Conservation (phyloP, 2,797 vertebrate species). For the Vireo griseus region DNA sequence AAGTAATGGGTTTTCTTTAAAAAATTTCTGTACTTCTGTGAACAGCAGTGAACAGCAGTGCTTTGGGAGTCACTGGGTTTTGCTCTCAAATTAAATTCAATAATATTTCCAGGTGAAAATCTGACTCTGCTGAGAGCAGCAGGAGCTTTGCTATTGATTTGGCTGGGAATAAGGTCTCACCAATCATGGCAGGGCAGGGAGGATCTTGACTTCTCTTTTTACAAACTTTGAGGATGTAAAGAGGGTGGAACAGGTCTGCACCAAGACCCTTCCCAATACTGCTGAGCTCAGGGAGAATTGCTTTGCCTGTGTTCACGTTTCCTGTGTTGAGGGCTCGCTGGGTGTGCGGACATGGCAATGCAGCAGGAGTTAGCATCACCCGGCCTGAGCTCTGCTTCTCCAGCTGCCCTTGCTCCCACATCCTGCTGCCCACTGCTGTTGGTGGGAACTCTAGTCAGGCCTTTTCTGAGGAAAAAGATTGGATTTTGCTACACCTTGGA, state of each 20-base stretch:
- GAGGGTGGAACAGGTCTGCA: neutral
- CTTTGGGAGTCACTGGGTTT: fast-evolving
- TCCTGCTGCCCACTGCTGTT: neutral
- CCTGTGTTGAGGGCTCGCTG: fast-evolving
- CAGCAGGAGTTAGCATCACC: neutral
- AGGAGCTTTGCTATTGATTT: neutral
- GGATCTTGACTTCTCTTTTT: neutral
- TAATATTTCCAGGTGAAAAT: neutral
- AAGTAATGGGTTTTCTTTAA: neutral
- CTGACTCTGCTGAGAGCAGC: neutral
- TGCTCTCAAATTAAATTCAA: neutral
- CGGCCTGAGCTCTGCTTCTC: fast-evolving
- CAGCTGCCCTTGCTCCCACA: fast-evolving
- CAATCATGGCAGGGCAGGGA: neutral
- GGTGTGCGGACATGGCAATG: neutral
- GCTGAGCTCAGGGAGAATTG: neutral
- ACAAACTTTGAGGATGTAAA: neutral
- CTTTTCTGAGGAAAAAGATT: neutral
- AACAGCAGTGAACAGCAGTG: neutral
- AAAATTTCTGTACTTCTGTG: neutral
- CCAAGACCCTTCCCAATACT: neutral
- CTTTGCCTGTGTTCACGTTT: fast-evolving
- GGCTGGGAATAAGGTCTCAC: neutral
- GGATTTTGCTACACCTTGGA: neutral
- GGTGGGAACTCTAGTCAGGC: fast-evolving